Conservation (phyloP, 2,888 invertebrate species). For the Junonia oenone region DNA sequence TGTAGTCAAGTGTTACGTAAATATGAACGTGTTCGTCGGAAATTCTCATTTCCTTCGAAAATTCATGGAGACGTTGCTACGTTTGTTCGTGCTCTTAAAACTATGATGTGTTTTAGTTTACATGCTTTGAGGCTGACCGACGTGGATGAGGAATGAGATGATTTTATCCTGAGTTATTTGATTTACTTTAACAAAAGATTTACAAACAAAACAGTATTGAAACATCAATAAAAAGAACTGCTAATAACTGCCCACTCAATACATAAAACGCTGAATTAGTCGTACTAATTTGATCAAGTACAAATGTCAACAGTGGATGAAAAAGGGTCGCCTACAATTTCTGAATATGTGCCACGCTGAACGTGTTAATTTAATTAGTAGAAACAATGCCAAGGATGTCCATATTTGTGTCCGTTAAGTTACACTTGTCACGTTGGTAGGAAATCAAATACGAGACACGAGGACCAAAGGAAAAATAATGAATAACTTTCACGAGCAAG, state of each 20-base stretch:
- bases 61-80: slow-evolving; percentile 48
- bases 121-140: slow-evolving; percentile 22
- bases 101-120: slow-evolving; percentile 34
- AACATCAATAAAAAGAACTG: not conserved
- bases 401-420: slow-evolving; percentile 66
- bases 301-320: not conserved
- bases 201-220: not conserved
- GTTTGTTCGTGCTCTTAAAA: slow-evolving; percentile 33
- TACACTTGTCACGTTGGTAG: slow-evolving; percentile 75
- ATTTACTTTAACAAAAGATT: not conserved
- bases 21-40: slow-evolving; percentile 69
- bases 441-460: slow-evolving; percentile 65
- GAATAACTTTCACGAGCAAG: slow-evolving; percentile 73
- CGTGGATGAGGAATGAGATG: not conserved
- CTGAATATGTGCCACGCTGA: not conserved
- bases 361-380: slow-evolving; percentile 13
- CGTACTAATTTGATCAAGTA: not conserved
- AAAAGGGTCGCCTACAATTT: not conserved
- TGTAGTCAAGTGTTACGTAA: slow-evolving; percentile 78
- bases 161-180: not conserved
- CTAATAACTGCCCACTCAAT: not conserved
- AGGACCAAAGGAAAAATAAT: slow-evolving; percentile 61
- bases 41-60: slow-evolving; percentile 69
- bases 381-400: slow-evolving; percentile 55
- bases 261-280: not conserved